Evolutionary conservation across 1,140 invertebrate genomes (phyloP).

Genomic region (Telenomus remus): DNA sequence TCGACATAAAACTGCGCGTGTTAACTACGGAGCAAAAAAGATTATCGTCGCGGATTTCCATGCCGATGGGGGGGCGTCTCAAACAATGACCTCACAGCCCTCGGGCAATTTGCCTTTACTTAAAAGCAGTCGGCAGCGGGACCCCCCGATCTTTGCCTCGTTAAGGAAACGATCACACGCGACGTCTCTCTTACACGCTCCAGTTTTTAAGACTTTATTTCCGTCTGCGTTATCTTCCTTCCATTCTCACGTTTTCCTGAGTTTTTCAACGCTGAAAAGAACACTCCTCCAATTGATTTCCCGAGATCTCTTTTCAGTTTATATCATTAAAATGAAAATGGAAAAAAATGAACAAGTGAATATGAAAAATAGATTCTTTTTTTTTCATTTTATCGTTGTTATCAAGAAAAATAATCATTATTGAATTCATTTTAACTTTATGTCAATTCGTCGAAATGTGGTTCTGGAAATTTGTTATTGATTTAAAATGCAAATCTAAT

Average conservation of each 20-base stretch:
- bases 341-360: background rate
- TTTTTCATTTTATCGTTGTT: too few relatives aligned
- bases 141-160: slow-evolving; percentile 46
- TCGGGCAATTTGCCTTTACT: slow-evolving; percentile 46
- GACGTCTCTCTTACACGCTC: slow-evolving; percentile 43
- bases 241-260: slow-evolving; percentile 25
- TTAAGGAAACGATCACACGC: slow-evolving; percentile 49
- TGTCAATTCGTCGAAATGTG: too few relatives aligned
- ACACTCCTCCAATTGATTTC: slow-evolving; percentile 51
- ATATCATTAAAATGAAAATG: slow-evolving; percentile 47
- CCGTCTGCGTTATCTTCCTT: slow-evolving; percentile 17
- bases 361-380: background rate
- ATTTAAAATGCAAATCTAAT: too few relatives aligned
- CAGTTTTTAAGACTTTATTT: slow-evolving; percentile 39
- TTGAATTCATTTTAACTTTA: too few relatives aligned
- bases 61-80: slow-evolving; percentile 47
- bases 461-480: too few relatives aligned
- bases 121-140: slow-evolving; percentile 33
- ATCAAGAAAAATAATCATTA: too few relatives aligned
- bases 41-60: slow-evolving; percentile 50
- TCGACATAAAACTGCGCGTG: slow-evolving; percentile 31
- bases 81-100: slow-evolving; percentile 52
- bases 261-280: slow-evolving; percentile 35
- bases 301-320: slow-evolving; percentile 31
- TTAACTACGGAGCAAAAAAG: slow-evolving; percentile 44